Percentiles rank a stretch among this genome's conserved stretches.
These are phyloP conservation scores for Phalacrocorax pelagicus DNA, from an alignment of 2,113 vertebrate genomes.

Conservation along the genomic window DNA sequence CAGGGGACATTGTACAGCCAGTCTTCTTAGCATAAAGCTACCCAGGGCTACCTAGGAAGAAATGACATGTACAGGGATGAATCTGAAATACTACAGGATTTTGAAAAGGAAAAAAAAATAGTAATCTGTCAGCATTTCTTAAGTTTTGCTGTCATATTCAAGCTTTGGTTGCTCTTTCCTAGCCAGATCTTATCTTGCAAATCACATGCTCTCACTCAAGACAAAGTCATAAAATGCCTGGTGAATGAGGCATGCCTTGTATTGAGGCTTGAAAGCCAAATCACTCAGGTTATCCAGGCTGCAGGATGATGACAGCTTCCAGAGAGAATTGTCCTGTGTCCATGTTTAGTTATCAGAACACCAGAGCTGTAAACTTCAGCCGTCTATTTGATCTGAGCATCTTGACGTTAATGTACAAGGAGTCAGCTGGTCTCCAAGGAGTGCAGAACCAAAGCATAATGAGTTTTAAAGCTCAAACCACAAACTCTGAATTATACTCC, in stretches of 20 bases:
- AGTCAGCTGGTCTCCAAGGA: neutral
- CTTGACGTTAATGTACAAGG: neutral
- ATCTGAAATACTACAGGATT: neutral
- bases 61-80: neutral
- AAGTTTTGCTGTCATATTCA: neutral
- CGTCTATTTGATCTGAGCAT: neutral
- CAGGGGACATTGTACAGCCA: neutral
- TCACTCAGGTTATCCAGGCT: neutral
- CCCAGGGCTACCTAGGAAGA: neutral
- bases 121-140: conserved; percentile 1
- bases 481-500: conserved; percentile 52
- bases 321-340: neutral
- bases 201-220: neutral
- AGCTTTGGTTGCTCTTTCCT: neutral
- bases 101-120: neutral
- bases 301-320: neutral
- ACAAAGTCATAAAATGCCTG: neutral
- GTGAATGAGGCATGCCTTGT: neutral
- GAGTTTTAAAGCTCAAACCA: conserved; percentile 44
- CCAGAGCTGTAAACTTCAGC: neutral
- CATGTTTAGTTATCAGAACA: neutral
- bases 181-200: conserved; percentile 41
- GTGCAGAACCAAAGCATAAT: neutral
- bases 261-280: neutral
- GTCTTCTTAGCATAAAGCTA: neutral